Base-by-base conservation (phyloP, 2,113 vertebrate species). In the Pelusios castaneus region DNA sequence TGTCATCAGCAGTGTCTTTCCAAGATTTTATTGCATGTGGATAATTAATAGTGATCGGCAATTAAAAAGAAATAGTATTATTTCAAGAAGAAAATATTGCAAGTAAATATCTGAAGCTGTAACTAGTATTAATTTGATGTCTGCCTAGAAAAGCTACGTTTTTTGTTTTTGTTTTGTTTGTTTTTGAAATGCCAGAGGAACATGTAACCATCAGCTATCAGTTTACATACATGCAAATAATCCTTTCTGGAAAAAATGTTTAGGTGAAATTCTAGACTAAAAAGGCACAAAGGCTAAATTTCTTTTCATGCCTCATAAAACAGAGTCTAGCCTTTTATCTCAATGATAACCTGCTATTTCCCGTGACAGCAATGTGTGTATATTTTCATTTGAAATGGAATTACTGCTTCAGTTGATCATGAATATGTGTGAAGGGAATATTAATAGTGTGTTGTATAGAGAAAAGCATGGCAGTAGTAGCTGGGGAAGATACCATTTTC, bases 331-430 rank as follows among this genome's bases (percentile, higher is more conserved):
- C 93, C 87, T 96, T 96, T 97, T 94, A 95, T 97, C 90, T 80
- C 89, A 96, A 88, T 87, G 85, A 96, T 97, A 97, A 97, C 89
- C 87, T 93, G 94, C 94, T 96, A 97, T 95, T 97, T 97, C 94
- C 96, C 94, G 92, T 95, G 94, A 96, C 89, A 95, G 87, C 79
- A 82, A 51, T 90, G 95, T 92, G 88, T 96, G 11, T 95, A 93
- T 87, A 92, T 93, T 96, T 96, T 95, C 90, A 85, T 97, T 93
- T 95, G 70, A 90, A 95, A 82, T 73, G 56, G 94, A 91, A 31
- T 89, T 94, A 94, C 91, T 92, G 63, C 11, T 0, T 82, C 10
- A 21, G 60, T 90, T 91, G 80, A 21, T 34, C 8, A 52, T n/a
- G 49, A 34, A 22, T 51, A n/a, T 79, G 75, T 31, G 2, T 52